Conservation (phyloP, 2,113 vertebrate species). For the Apeltes quadracus region DNA sequence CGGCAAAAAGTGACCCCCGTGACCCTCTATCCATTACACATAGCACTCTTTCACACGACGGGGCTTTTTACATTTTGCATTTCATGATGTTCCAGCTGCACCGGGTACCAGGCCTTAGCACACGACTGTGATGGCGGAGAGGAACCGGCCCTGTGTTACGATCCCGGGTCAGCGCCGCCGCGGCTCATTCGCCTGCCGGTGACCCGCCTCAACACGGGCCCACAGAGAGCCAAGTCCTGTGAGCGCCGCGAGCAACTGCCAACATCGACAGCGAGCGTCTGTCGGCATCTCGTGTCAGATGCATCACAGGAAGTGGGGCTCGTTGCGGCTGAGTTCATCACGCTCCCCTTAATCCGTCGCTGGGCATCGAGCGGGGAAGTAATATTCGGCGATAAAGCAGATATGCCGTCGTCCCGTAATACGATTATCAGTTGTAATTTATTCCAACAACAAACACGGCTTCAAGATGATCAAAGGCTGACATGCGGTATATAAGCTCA, state of each 20-base stretch:
- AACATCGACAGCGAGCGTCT: conserved; percentile 72
- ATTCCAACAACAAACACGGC: conserved; percentile 66
- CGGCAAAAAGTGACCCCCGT: conserved; percentile 39
- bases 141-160: conserved; percentile 46
- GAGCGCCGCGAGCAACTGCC: conserved; percentile 66
- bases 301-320: conserved; percentile 60
- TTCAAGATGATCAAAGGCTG: conserved; percentile 57
- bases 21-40: conserved; percentile 73
- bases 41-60: conserved; percentile 61
- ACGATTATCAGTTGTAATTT: conserved; percentile 60
- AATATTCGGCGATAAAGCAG: conserved; percentile 56
- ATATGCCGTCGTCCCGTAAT: conserved; percentile 49
- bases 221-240: conserved; percentile 59
- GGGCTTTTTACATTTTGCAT: conserved; percentile 69
- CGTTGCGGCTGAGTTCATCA: conserved; percentile 64
- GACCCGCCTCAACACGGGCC: conserved; percentile 49
- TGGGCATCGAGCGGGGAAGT: conserved; percentile 53
- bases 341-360: conserved; percentile 57
- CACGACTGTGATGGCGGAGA: conserved; percentile 45
- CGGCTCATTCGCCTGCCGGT: conserved; percentile 61
- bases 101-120: conserved; percentile 54
- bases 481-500: conserved; percentile 30
- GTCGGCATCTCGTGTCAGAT: conserved; percentile 68
- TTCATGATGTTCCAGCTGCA: conserved; percentile 74
- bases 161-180: conserved; percentile 58